Base-by-base conservation (phyloP, 2,113 vertebrate species). In the Dicerorhinus sumatrensis region DNA sequence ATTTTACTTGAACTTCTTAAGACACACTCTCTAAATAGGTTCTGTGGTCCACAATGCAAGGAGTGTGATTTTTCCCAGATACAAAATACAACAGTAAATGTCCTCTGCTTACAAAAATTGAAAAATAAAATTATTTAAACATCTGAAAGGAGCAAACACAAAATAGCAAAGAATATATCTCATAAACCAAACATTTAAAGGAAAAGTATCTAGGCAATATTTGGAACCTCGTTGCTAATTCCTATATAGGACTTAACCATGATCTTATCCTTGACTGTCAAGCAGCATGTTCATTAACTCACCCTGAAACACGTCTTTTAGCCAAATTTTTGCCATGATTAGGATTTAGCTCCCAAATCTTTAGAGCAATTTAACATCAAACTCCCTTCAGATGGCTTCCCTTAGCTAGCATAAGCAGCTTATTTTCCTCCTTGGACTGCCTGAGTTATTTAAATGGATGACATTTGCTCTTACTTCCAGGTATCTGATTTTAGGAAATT, bases 1-100 rank as follows among this genome's bases (percentile, higher is more conserved):
- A 81, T 85, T 82, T 69, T 48, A 51, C 81, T 97, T 76, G 92
- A 25, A 85, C 58, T 67, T 86, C 21, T 70, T 14, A 89, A n/a
- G 6, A 46, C 27, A 29, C 5, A 72, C 1, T 72, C 2, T 72
- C 2, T 21, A 13, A 14, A 48, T 70, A 72, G 70, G 4, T 65
- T 95, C 11, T 84, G 23, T 77, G 88, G 56, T 0, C 29, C 58
- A 80, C 23, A 82, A 62, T 20, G 73, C 11, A 77, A 63, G 16
- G 27, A 75, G 6, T 31, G 9, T 69, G 6, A 81, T 23, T 63
- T 63, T 90, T 91, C 42, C 3, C n/a, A 62, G 29, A 91, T 11
- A 62, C 21, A 79, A 91, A 92, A 63, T 51, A 63, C 4, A 83
- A 80, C 1, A 63, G 4, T 80, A 51, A 67, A 79, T 73, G 39